Evolutionary conservation across 1,140 invertebrate genomes (phyloP), one percentile per base, ranked within the genome.

Genomic region (Luehdorfia chinensis): DNA sequence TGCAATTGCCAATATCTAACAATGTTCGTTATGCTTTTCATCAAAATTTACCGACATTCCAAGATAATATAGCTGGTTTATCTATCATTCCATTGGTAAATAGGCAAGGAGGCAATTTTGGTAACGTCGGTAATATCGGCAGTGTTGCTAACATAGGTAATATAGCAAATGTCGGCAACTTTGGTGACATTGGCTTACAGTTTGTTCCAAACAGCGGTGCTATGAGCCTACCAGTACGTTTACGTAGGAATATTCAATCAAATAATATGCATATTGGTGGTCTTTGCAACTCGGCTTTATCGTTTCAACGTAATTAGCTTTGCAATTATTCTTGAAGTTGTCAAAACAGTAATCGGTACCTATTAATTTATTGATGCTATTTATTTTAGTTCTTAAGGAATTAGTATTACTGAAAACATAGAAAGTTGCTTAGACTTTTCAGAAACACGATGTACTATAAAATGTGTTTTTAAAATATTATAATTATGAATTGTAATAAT

Each of bases 231-330:
- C 34, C 34, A 7, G 34, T 37, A 6, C 18, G 34, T 19, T 11
- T 37, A 21, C 34, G 34, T 19, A 37, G 34, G 21, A 37, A 37
- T 12, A 37, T 37, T n/a, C 34, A 37, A 5, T 19, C 18, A 18
- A 37, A 37, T 21, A 19, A 19, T 16, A 16, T n/a, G n/a, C n/a
- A n/a, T n/a, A n/a, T n/a, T n/a, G n/a, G 32, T 33, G 32, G 32
- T 33, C 32, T 33, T 9, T 33, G 32, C 18, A 33, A 33, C 9
- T 33, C 32, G 2, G 32, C 32, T n/a, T 16, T 33, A n/a, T n/a
- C n/a, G n/a, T n/a, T n/a, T n/a, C n/a, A n/a, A n/a, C n/a, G n/a
- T n/a, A n/a, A n/a, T n/a, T n/a, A n/a, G n/a, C n/a, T n/a, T n/a
- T n/a, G n/a, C n/a, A n/a, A n/a, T n/a, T n/a, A n/a, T n/a, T n/a